Percentiles rank a stretch among this genome's conserved stretches.
Conservation (phyloP, 2,113 vertebrate genomes). For the Catharus fuscescens region DNA sequence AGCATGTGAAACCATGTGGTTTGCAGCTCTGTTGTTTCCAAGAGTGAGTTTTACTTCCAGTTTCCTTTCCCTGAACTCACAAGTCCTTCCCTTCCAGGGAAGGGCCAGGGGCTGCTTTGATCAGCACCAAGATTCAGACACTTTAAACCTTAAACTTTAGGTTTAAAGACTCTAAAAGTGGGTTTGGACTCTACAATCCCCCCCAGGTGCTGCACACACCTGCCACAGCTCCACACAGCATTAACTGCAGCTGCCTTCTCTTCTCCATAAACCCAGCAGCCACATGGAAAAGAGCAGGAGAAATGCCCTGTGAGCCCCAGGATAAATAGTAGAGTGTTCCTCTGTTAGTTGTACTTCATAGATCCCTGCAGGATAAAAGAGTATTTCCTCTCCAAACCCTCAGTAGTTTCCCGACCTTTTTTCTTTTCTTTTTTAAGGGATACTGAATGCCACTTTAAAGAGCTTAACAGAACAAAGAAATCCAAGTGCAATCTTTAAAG, state of each 20-base stretch:
- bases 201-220: not conserved
- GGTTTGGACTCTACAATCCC: rapidly evolving
- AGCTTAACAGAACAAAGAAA: not conserved
- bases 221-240: not conserved
- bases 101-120: not conserved
- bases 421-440: not conserved
- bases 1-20: rapidly evolving
- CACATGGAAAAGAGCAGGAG: not conserved
- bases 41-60: not conserved
- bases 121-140: not conserved
- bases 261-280: not conserved
- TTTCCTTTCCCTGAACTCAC: not conserved
- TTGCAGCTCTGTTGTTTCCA: not conserved
- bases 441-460: not conserved
- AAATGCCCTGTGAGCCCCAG: not conserved
- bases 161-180: not conserved
- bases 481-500: not conserved
- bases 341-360: not conserved
- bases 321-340: not conserved
- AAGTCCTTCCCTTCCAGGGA: not conserved
- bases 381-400: not conserved
- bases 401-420: not conserved
- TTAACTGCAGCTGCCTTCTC: not conserved
- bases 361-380: not conserved
- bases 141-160: no score